Conservation (phyloP, 2,888 invertebrate genomes). For the Timema podura region DNA sequence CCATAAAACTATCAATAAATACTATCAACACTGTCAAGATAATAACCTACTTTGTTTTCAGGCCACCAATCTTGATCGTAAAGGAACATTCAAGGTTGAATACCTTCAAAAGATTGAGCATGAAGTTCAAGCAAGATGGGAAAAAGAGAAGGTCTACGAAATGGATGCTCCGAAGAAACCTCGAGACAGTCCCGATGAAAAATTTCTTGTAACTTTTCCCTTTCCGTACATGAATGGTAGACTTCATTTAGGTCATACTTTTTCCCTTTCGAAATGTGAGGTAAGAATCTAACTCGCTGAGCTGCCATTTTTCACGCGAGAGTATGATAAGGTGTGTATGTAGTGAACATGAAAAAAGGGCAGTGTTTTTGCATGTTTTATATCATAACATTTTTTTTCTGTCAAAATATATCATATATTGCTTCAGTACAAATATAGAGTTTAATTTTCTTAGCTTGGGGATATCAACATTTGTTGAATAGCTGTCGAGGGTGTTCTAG, state of each 20-base stretch:
- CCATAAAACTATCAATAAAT: too few relatives aligned
- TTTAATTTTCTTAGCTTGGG: too few relatives aligned
- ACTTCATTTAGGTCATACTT: constrained; percentile 95
- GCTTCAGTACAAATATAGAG: too few relatives aligned
- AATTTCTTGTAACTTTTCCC: constrained; percentile 93
- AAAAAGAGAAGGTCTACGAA: constrained; percentile 73
- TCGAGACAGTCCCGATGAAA: constrained; percentile 61
- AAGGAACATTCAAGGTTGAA: constrained; percentile 95
- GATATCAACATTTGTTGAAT: too few relatives aligned
- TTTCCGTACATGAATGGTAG: constrained; percentile 99
- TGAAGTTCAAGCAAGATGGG: constrained; percentile 84
- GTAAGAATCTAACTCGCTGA: constrained; percentile 46
- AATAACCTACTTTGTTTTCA: constrained; percentile 5
- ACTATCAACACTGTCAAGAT: too few relatives aligned
- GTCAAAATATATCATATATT: too few relatives aligned
- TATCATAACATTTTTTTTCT: too few relatives aligned
- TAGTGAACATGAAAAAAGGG: too few relatives aligned
- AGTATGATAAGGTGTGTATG: too few relatives aligned
- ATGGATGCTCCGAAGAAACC: constrained; percentile 67
- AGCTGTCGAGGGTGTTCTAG: too few relatives aligned
- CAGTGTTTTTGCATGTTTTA: too few relatives aligned
- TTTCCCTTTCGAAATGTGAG: constrained; percentile 95
- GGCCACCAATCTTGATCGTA: constrained; percentile 54
- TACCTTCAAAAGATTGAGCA: constrained; percentile 86
- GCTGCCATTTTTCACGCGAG: too few relatives aligned